Percentiles rank a stretch among this genome's conserved stretches.
These are phyloP conservation scores for Neosalanx taihuensis DNA, from an alignment of 2,797 vertebrate species.

Conservation along the genomic window DNA sequence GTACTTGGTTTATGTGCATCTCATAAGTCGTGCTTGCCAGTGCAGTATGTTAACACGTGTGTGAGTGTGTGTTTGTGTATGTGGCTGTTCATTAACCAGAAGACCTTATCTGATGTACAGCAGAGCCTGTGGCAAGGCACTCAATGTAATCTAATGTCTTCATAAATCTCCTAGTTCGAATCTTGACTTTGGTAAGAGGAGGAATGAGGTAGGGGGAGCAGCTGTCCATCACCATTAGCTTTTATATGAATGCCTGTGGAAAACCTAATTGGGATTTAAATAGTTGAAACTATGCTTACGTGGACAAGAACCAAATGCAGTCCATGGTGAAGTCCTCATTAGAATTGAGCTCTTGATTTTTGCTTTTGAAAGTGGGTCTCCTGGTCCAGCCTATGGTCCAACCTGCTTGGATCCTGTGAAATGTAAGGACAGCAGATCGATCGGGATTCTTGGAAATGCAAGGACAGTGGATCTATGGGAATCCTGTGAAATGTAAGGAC, in stretches of 20 bases:
- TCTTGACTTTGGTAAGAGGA: constrained; percentile 20
- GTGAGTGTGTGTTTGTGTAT: constrained; percentile 7
- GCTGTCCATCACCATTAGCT: not conserved
- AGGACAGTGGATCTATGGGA: too few relatives aligned
- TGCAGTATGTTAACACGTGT: not conserved
- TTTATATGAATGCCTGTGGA: too few relatives aligned
- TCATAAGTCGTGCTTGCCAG: not conserved
- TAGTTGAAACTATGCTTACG: too few relatives aligned
- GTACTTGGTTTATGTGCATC: not conserved
- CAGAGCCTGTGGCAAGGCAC: constrained; percentile 1
- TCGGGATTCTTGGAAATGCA: too few relatives aligned
- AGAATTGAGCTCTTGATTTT: too few relatives aligned
- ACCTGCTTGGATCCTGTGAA: too few relatives aligned
- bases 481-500: not conserved
- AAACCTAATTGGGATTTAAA: too few relatives aligned
- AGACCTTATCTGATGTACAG: constrained; percentile 24
- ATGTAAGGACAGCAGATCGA: too few relatives aligned
- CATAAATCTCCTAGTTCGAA: constrained; percentile 31
- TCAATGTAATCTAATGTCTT: constrained; percentile 16
- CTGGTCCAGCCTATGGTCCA: too few relatives aligned
- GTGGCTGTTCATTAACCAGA: constrained; percentile 14
- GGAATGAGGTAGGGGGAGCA: not conserved
- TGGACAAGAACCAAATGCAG: too few relatives aligned
- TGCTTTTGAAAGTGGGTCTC: too few relatives aligned
- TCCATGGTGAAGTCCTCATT: too few relatives aligned